Conservation (phyloP, 1,140 invertebrate species). For the Meloidogyne chitwoodi region DNA sequence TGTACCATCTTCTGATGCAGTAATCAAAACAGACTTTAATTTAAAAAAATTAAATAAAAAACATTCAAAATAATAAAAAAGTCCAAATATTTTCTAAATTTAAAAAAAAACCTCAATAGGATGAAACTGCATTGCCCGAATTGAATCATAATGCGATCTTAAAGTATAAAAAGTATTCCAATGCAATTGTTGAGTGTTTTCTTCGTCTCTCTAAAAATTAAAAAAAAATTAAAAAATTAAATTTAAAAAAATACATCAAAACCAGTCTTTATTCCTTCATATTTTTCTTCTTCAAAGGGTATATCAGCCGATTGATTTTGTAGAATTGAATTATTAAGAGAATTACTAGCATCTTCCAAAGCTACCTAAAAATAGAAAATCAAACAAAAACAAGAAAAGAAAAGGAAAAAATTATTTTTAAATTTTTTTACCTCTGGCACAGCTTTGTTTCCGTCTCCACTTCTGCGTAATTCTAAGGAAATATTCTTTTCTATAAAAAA, state of each 20-base stretch:
- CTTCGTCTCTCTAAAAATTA: constrained; percentile 38
- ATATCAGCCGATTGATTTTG: neutral
- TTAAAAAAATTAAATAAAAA: neutral
- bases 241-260: constrained; percentile 28
- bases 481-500: too few relatives aligned
- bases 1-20: constrained; percentile 96
- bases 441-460: too few relatives aligned
- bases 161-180: constrained; percentile 53
- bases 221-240: neutral
- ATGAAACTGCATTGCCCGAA: constrained; percentile 84
- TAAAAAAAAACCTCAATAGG: constrained; percentile 70
- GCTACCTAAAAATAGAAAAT: neutral
- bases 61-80: neutral
- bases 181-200: constrained; percentile 28
- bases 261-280: constrained; percentile 53
- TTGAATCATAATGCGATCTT: constrained; percentile 81
- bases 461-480: too few relatives aligned
- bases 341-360: too few relatives aligned
- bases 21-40: constrained; percentile 80
- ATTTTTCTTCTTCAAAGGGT: constrained; percentile 24
- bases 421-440: too few relatives aligned
- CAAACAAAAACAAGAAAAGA: neutral
- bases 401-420: too few relatives aligned
- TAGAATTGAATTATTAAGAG: neutral
- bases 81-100: neutral